These are phyloP conservation scores for Himantopus leucocephalus DNA, from an alignment of 2,113 vertebrate genomes.

Conservation along the genomic window DNA sequence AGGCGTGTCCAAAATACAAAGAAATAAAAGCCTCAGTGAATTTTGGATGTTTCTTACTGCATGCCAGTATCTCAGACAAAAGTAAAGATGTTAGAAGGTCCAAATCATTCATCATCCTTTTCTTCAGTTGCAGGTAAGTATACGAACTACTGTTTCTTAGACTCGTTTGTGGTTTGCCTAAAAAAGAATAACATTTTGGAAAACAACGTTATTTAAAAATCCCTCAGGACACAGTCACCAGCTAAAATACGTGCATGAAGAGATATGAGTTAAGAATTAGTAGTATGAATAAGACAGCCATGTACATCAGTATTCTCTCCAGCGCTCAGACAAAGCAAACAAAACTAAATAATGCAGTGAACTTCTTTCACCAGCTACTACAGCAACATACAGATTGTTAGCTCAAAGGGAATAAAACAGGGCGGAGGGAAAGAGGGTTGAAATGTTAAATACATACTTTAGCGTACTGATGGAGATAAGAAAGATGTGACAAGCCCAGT, in stretches of 20 bases:
- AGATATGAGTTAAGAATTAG: background rate
- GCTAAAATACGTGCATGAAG: background rate
- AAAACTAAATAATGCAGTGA: conserved; percentile 43
- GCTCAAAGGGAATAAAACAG: background rate
- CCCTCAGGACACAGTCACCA: background rate
- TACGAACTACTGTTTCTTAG: background rate
- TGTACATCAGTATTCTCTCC: background rate
- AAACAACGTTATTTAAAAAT: background rate
- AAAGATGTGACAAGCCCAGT: background rate
- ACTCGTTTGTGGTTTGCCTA: background rate
- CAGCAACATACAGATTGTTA: background rate
- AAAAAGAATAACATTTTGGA: background rate
- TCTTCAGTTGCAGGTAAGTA: background rate
- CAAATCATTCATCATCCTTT: background rate
- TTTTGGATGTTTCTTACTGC: background rate
- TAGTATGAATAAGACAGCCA: background rate
- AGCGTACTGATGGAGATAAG: background rate
- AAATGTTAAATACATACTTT: conserved; percentile 31
- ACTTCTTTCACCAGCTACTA: background rate
- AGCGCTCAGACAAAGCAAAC: background rate
- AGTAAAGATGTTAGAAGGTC: background rate
- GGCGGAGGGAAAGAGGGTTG: background rate
- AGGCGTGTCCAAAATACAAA: background rate
- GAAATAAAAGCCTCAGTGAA: background rate
- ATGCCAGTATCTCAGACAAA: background rate